Evolutionary conservation across 2,888 invertebrate species (phyloP).

Genomic region (Dasypolia templi): DNA sequence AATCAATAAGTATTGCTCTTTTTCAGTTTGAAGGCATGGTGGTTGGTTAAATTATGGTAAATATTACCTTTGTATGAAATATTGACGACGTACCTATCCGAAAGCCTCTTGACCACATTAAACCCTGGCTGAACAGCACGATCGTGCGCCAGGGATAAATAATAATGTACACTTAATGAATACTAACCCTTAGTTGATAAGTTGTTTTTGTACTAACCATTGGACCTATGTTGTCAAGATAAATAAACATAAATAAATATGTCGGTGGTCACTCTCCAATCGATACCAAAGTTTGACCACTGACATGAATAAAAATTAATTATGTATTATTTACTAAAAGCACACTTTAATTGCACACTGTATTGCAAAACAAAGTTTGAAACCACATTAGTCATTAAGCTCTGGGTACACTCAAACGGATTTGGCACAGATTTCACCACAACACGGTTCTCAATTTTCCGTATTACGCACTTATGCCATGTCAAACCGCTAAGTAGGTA

Average conservation of each 20-base stretch:
- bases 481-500: not conserved
- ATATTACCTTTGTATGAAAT: not conserved
- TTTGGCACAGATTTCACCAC: conserved; percentile 38
- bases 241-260: no score
- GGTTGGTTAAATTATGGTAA: not conserved
- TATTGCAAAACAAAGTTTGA: not conserved
- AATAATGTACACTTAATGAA: no score
- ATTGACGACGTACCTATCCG: not conserved
- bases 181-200: no score
- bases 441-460: conserved; percentile 15
- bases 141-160: no score
- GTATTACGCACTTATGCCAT: conserved; percentile 17
- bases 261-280: not conserved
- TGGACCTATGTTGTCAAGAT: no score
- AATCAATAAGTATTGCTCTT: no score
- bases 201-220: no score
- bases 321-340: not conserved
- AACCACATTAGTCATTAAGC: conserved; percentile 17
- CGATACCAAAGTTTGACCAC: not conserved
- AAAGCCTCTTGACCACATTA: not conserved
- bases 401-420: conserved; percentile 11
- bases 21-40: not conserved
- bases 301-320: not conserved
- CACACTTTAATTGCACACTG: conserved; percentile 1
- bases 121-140: no score